Base-by-base conservation (phyloP, 2,888 invertebrate genomes). In the Anaspis maculata region DNA sequence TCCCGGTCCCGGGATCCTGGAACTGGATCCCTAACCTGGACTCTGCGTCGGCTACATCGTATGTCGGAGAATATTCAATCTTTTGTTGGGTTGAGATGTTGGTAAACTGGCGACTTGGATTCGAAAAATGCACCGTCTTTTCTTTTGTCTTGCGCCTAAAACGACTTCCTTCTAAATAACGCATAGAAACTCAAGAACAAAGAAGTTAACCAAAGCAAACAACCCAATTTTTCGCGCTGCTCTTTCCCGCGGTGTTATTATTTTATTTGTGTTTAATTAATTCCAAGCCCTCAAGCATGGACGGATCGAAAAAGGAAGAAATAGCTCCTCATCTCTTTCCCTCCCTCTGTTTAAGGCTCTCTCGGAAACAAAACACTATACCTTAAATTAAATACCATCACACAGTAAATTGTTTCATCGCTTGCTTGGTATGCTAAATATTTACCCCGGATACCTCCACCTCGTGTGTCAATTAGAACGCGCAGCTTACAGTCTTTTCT, bases 331-430 rank as follows among this genome's bases (percentile, higher is more conserved):
- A 7, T 7, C 15, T 29, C 30, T 34, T 34, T 11, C n/a, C n/a
- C n/a, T n/a, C n/a, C n/a, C n/a, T n/a, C n/a, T n/a, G n/a, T n/a
- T n/a, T n/a, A n/a, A n/a, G n/a, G n/a, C n/a, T n/a, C n/a, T n/a
- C n/a, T 28, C 27, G 4, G 14, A 27, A 25, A 39, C 41, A 42
- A 44, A 42, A 44, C 44, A 41, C 36, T 27, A 35, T 33, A 38
- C 36, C 43, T 44, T 41, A 30, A 33, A 37, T 35, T 32, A 41
- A 41, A 41, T 36, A 39, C 39, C 41, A 30, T 30, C 32, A 45
- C n/a, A n/a, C 41, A 40, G 42, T 37, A 39, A 41, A 43, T 43
- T 43, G 42, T 45, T 42, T 43, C 37, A 39, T 39, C 36, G 32
- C 35, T 34, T 35, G 27, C 33, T 39, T 32, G 41, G 25, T 36